Percentiles rank a stretch among this genome's conserved stretches.
Conservation (phyloP, 1,140 invertebrate species). For the Choristoneura fumiferana region DNA sequence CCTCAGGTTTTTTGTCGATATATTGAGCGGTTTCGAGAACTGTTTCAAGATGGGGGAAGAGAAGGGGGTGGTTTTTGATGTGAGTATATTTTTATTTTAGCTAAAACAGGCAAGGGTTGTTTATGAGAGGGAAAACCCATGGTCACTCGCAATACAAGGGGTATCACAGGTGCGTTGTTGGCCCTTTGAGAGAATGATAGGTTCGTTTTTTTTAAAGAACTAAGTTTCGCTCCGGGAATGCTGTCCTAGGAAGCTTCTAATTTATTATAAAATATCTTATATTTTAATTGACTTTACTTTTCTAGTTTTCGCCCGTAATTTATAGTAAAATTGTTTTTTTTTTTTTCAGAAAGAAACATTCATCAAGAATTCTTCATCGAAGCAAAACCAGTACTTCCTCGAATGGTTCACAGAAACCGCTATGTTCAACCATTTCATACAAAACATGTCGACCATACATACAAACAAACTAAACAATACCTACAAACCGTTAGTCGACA, state of each 20-base stretch:
- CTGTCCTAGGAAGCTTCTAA: too few relatives aligned
- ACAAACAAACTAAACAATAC: conserved; percentile 22
- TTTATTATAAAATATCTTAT: too few relatives aligned
- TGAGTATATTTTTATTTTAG: conserved; percentile 44
- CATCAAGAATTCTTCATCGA: conserved; percentile 79
- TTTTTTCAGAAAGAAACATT: conserved; percentile 81
- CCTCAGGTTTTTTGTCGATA: conserved; percentile 84
- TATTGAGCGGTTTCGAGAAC: conserved; percentile 81
- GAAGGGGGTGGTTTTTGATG: conserved; percentile 60
- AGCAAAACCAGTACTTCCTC: conserved; percentile 84
- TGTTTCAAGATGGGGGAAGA: conserved; percentile 56
- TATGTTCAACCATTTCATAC: conserved; percentile 83
- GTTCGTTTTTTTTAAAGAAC: too few relatives aligned
- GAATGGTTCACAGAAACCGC: conserved; percentile 92
- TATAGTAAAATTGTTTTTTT: conserved; percentile 25
- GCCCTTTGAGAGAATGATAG: too few relatives aligned
- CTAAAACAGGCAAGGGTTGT: too few relatives aligned
- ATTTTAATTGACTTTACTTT: too few relatives aligned
- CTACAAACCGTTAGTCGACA: conserved; percentile 38
- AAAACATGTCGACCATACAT: conserved; percentile 49
- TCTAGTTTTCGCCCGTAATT: too few relatives aligned
- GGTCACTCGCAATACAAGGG: too few relatives aligned
- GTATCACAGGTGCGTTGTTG: too few relatives aligned
- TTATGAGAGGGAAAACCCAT: too few relatives aligned
- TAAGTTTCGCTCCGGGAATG: too few relatives aligned